Conservation (phyloP, 2,888 invertebrate genomes). For the Nomada fabriciana region DNA sequence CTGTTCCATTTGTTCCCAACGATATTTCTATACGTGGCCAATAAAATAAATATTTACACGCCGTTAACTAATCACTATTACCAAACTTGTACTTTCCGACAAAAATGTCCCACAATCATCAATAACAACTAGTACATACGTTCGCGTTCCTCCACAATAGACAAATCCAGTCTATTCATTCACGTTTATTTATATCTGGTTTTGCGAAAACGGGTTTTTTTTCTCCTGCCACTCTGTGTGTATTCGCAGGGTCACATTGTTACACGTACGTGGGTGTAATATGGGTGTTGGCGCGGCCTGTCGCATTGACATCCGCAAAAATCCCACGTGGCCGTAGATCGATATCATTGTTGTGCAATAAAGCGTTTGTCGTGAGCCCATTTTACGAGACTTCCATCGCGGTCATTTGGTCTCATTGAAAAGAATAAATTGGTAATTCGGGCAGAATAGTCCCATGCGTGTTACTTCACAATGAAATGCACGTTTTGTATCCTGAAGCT, state of each 20-base stretch:
- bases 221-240: not conserved
- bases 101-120: not conserved
- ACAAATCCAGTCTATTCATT: slow-evolving; percentile 29
- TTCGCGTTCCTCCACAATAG: not conserved
- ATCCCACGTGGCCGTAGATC: slow-evolving; percentile 46
- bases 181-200: slow-evolving; percentile 26
- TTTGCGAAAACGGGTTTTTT: slow-evolving; percentile 14
- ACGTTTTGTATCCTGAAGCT: not conserved
- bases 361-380: slow-evolving; percentile 32
- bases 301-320: slow-evolving; percentile 55
- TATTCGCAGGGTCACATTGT: slow-evolving; percentile 33
- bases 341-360: slow-evolving; percentile 55
- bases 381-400: slow-evolving; percentile 22
- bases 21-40: not conserved
- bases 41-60: too few relatives aligned
- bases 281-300: slow-evolving; percentile 53
- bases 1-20: not conserved
- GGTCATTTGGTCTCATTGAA: slow-evolving; percentile 12
- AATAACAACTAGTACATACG: not conserved
- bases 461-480: not conserved
- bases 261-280: slow-evolving; percentile 52
- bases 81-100: not conserved
- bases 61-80: not conserved
- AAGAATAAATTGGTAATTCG: slow-evolving; percentile 11
- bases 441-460: not conserved